Evolutionary conservation across 2,888 invertebrate genomes (phyloP).

Genomic region (Leptopilina syphax): DNA sequence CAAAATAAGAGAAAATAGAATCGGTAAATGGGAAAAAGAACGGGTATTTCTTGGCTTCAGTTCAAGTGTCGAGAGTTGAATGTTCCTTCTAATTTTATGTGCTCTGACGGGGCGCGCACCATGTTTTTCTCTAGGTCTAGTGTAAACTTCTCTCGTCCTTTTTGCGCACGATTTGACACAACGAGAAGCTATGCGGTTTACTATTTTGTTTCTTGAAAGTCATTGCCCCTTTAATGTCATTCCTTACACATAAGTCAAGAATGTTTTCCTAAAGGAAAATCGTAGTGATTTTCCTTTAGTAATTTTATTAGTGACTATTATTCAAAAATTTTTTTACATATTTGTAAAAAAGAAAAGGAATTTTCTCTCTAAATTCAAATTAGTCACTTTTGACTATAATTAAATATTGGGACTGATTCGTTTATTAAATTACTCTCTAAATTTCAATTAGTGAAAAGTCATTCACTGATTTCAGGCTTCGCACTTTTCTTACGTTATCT

Average conservation of each 20-base stretch:
- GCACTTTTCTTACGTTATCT: too few species aligned
- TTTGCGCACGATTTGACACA: conserved; percentile 44
- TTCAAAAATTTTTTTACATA: too few species aligned
- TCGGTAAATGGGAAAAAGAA: conserved; percentile 39
- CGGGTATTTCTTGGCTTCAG: conserved; percentile 61
- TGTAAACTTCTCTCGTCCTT: conserved; percentile 59
- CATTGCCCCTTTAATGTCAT: conserved; percentile 9
- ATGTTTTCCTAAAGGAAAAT: too few species aligned
- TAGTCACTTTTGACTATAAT: too few species aligned
- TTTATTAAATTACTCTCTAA: too few species aligned
- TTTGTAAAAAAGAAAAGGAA: too few species aligned
- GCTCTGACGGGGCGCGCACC: conserved; percentile 45
- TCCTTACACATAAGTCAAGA: not conserved
- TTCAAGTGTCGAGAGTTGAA: conserved; percentile 66
- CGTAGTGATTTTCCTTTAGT: too few species aligned
- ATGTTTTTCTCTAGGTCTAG: conserved; percentile 65
- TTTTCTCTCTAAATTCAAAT: too few species aligned
- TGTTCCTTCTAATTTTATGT: conserved; percentile 69
- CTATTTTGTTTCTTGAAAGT: not conserved
- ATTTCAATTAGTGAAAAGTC: too few species aligned
- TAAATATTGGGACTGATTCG: too few species aligned
- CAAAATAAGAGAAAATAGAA: conserved; percentile 28
- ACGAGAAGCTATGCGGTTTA: not conserved
- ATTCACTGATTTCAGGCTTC: too few species aligned
- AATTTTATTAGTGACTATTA: too few species aligned